Base-by-base conservation (phyloP, 2,888 invertebrate species). In the Axea sp. region DNA sequence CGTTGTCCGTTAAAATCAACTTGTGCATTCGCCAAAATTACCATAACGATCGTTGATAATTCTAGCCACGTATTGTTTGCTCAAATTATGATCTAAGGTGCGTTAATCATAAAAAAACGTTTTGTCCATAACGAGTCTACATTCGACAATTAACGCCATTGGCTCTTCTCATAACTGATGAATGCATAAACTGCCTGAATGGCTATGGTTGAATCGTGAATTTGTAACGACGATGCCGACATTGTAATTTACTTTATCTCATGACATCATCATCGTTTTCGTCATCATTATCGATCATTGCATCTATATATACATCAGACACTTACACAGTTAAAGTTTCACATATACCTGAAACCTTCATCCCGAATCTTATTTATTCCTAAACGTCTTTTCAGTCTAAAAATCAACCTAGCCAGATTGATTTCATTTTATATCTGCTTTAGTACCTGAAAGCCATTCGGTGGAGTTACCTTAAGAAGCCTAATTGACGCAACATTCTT, bases 121-220 rank as follows among this genome's bases (percentile, higher is more conserved):
- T 62, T 47, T 28, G 47, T 55, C 37, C 45, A 14, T 35, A 41
- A 59, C 31, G 17, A 57, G 11, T 26, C 41, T 9, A 59, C 7
- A 19, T 41, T 59, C 12, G 68, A 62, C 39, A 47, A 60, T 41
- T 55, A 15, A 73, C 69, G 65, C 74, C 74, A 74, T 74, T 74
- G 74, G 74, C 69, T 74, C 74, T 64, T 35, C 26, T 43, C 22
- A 30, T 49, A 39, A 33, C 14, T 37, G 31, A 73, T 37, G 67
- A 60, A 55, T 64, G 62, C 15, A 60, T 45, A 53, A 45, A 43
- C 24, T 64, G 71, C 57, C 64, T 51, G 53, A 76, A 76, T 45
- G 73, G 71, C 68, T 84, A 84, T 85, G 85, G 84, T 85, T 86
- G 86, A 84, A 86, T 86, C 86, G 85, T 86, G 85, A 86, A 83